Base-by-base conservation (phyloP, 2,888 invertebrate species). In the Thumatha senex region DNA sequence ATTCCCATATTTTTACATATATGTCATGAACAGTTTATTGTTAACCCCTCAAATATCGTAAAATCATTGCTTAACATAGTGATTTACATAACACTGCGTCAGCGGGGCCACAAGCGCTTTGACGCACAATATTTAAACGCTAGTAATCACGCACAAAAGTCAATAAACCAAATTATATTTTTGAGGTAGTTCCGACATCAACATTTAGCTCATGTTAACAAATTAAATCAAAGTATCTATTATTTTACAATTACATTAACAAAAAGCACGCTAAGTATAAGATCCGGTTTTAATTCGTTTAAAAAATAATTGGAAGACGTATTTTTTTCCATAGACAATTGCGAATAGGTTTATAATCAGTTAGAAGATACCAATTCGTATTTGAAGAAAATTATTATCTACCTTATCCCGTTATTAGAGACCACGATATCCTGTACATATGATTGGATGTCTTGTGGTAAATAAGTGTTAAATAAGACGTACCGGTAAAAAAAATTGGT, bases 401-500 rank as follows among this genome's bases (percentile, higher is more conserved):
- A 15, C 10, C 33, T 39, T 39, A 13, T 40, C 46, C 51, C 36
- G 51, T 51, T 51, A 51, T 29, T 14, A n/a, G 24, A 41, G 35
- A 13, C 33, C 33, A 38, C 24, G 39, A 40, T 46, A 46, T 46
- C 46, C 42, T 46, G 41, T 46, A 34, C 31, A 12, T 41, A 13
- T 46, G 42, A 46, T 43, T 24, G 18, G 18, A 24, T 15, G 42
- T 13, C 33, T 39, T 10, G 42, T n/a, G 24, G 12, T 31, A 38
- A 29, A 42, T 51, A 31, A 48, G 13, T 42, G 57, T 64, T 52
- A 57, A 57, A 35, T 31, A 38, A 36, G 38, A 46, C 58, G 56
- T 52, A 42, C 15, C n/a, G 38, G 30, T 42, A 48, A 46, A 51
- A 46, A 55, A 58, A 58, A 63, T 65, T 51, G 64, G 18, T 24